These are phyloP conservation scores for Brachionus paranguensis DNA, from an alignment of 1,140 invertebrate species.

Conservation along the genomic window DNA sequence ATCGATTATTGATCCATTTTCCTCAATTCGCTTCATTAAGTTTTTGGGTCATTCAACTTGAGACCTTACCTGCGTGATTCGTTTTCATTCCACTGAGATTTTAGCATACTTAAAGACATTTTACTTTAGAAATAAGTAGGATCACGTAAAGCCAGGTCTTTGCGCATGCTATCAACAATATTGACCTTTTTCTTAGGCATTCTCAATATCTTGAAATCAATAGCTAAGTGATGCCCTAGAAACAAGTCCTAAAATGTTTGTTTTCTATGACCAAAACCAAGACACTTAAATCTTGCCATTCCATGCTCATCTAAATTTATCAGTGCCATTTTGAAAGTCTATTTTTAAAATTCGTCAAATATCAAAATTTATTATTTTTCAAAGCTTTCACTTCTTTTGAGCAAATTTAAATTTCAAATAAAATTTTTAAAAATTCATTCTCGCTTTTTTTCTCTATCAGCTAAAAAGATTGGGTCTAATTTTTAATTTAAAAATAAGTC, in stretches of 20 bases:
- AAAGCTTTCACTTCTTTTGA: no score
- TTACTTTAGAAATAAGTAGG: background rate
- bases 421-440: no score
- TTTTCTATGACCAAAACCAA: background rate
- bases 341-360: no score
- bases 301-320: background rate
- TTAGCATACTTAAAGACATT: background rate
- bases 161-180: background rate
- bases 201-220: background rate
- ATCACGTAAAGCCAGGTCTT: background rate
- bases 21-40: background rate
- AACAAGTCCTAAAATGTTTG: background rate
- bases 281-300: background rate
- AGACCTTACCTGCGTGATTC: background rate
- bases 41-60: conserved; percentile 2
- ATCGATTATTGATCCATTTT: conserved; percentile 1
- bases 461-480: no score
- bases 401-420: no score
- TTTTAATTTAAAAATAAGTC: no score
- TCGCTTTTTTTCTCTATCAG: no score
- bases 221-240: background rate
- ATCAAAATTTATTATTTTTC: no score
- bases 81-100: background rate
- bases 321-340: background rate
- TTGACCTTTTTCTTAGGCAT: background rate